phyloP scores from a whole-genome alignment of 1,140 invertebrate genomes.

The Ostrea edulis region DNA sequence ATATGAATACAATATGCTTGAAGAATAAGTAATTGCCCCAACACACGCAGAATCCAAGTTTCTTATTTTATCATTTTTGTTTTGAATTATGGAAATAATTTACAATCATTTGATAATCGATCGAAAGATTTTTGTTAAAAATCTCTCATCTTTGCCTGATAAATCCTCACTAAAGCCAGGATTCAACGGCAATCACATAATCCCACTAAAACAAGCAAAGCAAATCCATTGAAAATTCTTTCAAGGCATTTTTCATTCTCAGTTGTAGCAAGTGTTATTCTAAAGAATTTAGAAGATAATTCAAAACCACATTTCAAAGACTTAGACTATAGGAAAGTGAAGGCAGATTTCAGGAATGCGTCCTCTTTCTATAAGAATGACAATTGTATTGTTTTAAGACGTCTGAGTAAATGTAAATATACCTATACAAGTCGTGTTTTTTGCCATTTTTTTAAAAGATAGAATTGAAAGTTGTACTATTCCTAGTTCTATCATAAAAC shows the following conservation, averaged over 20 bases:
- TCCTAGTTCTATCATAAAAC: no score
- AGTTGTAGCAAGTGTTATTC: neutral
- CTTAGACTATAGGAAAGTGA: neutral
- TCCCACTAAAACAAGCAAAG: conserved; percentile 23
- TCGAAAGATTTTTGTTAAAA: conserved; percentile 3
- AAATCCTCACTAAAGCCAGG: conserved; percentile 1
- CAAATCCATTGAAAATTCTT: conserved; percentile 18
- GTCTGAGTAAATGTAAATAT: no score
- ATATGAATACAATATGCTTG: no score
- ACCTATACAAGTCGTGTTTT: no score
- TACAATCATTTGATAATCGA: neutral
- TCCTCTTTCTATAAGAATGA: neutral
- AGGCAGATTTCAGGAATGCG: neutral
- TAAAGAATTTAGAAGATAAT: neutral
- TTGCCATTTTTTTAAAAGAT: neutral
- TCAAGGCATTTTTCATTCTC: neutral
- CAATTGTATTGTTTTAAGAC: no score
- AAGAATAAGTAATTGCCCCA: no score
- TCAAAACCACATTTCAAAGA: neutral
- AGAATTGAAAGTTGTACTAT: no score
- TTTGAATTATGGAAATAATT: neutral
- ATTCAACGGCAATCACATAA: neutral
- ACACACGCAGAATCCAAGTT: neutral
- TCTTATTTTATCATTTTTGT: neutral
- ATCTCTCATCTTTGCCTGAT: conserved; percentile 13